A percentile compares a stretch with the other conserved stretches of the same genome.
These are phyloP conservation scores for Cydia pomonella DNA, from an alignment of 1,140 invertebrate genomes.

Conservation along the genomic window DNA sequence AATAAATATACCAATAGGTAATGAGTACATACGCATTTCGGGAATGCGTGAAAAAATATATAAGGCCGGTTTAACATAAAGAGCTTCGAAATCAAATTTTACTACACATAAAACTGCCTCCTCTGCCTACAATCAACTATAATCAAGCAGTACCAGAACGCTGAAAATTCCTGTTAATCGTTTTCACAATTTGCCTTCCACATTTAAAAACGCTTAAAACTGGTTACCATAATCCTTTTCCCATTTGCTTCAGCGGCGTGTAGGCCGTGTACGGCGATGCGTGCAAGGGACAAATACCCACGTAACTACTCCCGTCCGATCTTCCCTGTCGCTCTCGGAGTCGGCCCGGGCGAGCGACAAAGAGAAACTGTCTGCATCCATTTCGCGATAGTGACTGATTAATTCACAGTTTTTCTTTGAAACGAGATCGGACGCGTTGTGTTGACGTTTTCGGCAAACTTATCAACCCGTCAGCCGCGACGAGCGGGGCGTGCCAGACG, in stretches of 20 bases:
- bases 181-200: not conserved
- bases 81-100: not conserved
- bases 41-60: not conserved
- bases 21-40: not conserved
- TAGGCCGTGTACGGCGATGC: conserved; percentile 47
- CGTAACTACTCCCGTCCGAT: conserved; percentile 64
- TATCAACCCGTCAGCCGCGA: conserved; percentile 51
- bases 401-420: conserved; percentile 76
- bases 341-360: conserved; percentile 53
- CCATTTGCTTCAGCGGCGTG: conserved; percentile 43
- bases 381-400: conserved; percentile 65
- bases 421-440: conserved; percentile 59
- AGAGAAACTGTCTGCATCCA: conserved; percentile 61
- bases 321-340: conserved; percentile 51
- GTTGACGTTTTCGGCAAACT: conserved; percentile 64
- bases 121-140: not conserved
- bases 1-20: conserved; percentile 24
- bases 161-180: not conserved
- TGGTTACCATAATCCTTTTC: conserved; percentile 50
- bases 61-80: not conserved
- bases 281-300: conserved; percentile 67
- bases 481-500: conserved; percentile 36
- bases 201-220: conserved; percentile 33
- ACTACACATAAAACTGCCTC: not conserved
- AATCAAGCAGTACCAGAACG: not conserved